Base-by-base conservation (phyloP, 1,140 invertebrate genomes). In the Cotesia chilonis region DNA sequence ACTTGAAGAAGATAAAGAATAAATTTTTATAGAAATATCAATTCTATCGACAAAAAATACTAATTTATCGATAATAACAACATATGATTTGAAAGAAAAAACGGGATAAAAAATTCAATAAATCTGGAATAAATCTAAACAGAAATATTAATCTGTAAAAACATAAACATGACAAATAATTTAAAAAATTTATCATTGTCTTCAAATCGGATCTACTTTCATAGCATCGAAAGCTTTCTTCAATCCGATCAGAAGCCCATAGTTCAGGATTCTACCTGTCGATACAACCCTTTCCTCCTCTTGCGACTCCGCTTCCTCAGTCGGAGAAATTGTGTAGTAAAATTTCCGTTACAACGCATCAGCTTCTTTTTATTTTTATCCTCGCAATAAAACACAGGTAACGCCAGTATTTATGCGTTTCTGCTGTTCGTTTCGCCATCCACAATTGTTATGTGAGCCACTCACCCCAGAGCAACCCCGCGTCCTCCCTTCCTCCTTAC, bases 321-420 rank as follows among this genome's bases (percentile, higher is more conserved):
- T 47, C 10, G 41, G 7, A 6, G 5, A 47, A 10, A 47, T 10
- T 10, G 41, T 47, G 41, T 7, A 47, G 41, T 47, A 47, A 47
- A 6, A 47, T 6, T 47, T 47, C 6, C 41, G 41, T 47, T 47
- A 47, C 41, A 47, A 47, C 41, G 41, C 41, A 47, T 47, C 67
- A 28, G 51, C 10, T 71, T 66, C 61, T 76, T 71, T 71, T 66
- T 69, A 70, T 69, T 36, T 55, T 6, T 6, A 47, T 51, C 64
- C 52, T 51, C 77, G 79, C 81, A 82, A 84, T 85, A 86, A 85
- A 86, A 86, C 82, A 85, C 78, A 82, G 83, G 82, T 85, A 85
- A 86, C 81, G 78, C 84, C 84, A 77, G 81, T 85, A 86, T 86
- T 86, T 85, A 85, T 85, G 82, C 74, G 79, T 77, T 63, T 36